A percentile compares a stretch with the other conserved stretches of the same genome.
Conservation (phyloP, 1,140 invertebrate genomes). For the Leptinotarsa texana region DNA sequence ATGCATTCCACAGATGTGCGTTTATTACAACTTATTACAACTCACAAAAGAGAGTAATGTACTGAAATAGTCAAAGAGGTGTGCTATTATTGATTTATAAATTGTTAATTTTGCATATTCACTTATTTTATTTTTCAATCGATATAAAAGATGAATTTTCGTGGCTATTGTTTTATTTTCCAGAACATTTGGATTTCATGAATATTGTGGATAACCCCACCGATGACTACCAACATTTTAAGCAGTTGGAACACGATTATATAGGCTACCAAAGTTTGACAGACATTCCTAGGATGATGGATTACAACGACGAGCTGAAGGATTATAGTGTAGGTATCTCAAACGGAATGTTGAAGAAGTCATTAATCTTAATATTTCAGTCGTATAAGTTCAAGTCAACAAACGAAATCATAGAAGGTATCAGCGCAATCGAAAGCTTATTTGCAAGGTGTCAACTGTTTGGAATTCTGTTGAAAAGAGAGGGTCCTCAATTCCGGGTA, state of each 20-base stretch:
- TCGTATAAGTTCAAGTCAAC: constrained; percentile 66
- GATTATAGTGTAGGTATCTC: constrained; percentile 56
- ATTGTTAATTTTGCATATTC: too few relatives aligned
- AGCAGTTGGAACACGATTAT: constrained; percentile 88
- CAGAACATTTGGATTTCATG: constrained; percentile 96
- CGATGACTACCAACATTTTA: constrained; percentile 77
- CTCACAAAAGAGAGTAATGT: too few relatives aligned
- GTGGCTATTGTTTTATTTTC: constrained; percentile 38
- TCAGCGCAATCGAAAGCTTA: constrained; percentile 72
- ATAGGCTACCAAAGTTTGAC: constrained; percentile 96
- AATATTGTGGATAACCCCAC: constrained; percentile 74
- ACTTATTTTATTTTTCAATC: too few relatives aligned
- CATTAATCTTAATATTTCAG: constrained; percentile 37
- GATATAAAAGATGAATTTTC: too few relatives aligned
- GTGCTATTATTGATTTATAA: too few relatives aligned
- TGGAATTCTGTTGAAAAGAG: constrained; percentile 80
- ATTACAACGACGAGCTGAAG: constrained; percentile 69
- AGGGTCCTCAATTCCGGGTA: constrained; percentile 77
- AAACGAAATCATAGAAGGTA: constrained; percentile 73
- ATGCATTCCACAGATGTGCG: too few relatives aligned
- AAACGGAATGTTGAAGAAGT: background rate
- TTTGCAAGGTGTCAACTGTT: constrained; percentile 82
- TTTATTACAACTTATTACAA: too few relatives aligned
- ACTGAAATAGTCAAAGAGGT: too few relatives aligned
- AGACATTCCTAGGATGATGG: constrained; percentile 85